Conservation (phyloP, 2,797 vertebrate species). For the Sciaenops ocellatus region DNA sequence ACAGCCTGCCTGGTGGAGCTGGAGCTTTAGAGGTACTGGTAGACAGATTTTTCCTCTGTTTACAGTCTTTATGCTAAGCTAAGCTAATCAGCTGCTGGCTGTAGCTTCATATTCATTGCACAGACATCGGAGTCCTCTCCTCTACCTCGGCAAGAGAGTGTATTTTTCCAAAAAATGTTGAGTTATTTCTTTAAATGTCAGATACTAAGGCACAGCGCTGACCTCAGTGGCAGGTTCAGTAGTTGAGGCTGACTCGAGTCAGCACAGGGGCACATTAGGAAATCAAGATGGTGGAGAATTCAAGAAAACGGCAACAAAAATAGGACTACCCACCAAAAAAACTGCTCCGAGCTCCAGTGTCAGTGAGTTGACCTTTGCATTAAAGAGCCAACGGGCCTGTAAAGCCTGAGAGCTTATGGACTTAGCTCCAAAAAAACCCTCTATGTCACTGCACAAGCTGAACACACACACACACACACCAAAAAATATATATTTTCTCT, state of each 20-base stretch:
- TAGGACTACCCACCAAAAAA: background rate
- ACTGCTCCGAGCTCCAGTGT: background rate
- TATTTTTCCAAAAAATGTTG: background rate
- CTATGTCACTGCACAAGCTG: constrained; percentile 4
- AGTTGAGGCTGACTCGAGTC: background rate
- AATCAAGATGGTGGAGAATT: background rate
- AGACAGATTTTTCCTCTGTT: background rate
- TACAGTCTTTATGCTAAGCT: background rate
- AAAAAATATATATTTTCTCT: constrained; percentile 17
- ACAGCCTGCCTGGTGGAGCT: background rate
- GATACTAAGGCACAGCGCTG: too few relatives aligned
- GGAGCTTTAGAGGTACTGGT: background rate
- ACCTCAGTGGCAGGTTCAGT: background rate
- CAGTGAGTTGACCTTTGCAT: constrained; percentile 2
- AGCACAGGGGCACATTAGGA: background rate
- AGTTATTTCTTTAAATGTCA: background rate
- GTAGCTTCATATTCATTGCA: background rate
- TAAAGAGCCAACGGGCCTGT: constrained; percentile 7
- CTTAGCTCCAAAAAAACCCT: background rate
- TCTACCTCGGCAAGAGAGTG: background rate
- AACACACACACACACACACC: constrained; percentile 1
- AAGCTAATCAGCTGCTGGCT: background rate
- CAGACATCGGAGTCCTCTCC: background rate
- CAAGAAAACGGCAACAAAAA: background rate
- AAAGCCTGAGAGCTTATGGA: constrained; percentile 23